phyloP scores from a whole-genome alignment of 2,113 vertebrate genomes.

The Rattus rattus region DNA sequence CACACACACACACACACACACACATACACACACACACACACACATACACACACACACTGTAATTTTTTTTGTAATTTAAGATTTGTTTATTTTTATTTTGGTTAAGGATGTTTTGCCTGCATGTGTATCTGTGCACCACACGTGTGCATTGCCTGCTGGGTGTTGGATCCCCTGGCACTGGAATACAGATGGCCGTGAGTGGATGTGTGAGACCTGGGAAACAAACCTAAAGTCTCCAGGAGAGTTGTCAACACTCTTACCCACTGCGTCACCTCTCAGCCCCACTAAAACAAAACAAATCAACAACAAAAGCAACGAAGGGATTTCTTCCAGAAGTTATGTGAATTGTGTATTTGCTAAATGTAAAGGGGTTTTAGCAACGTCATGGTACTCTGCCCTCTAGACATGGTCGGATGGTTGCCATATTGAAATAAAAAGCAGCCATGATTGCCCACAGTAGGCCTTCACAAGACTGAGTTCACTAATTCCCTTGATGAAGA shows the following conservation, averaged over 20 bases:
- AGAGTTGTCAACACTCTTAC: neutral
- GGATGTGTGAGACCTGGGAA: neutral
- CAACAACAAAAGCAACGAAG: neutral
- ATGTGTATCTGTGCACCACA: neutral
- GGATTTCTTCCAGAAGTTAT: constrained; percentile 74
- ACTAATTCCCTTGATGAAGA: neutral
- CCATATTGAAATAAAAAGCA: neutral
- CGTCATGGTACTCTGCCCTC: neutral
- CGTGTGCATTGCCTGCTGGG: neutral
- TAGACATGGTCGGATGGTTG: neutral
- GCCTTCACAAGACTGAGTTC: neutral
- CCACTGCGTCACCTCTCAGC: neutral
- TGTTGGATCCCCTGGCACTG: neutral
- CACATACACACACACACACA: neutral
- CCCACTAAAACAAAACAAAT: neutral
- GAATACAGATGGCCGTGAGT: neutral
- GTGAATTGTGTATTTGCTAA: constrained; percentile 59
- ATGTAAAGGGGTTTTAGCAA: constrained; percentile 44
- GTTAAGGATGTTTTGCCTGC: neutral
- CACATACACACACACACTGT: neutral
- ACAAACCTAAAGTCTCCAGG: neutral
- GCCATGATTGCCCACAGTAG: neutral
- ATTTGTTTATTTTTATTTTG: neutral
- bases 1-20: neutral
- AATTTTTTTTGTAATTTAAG: neutral